phyloP scores from a whole-genome alignment of 1,140 invertebrate genomes.

The Mylabris phalerata region DNA sequence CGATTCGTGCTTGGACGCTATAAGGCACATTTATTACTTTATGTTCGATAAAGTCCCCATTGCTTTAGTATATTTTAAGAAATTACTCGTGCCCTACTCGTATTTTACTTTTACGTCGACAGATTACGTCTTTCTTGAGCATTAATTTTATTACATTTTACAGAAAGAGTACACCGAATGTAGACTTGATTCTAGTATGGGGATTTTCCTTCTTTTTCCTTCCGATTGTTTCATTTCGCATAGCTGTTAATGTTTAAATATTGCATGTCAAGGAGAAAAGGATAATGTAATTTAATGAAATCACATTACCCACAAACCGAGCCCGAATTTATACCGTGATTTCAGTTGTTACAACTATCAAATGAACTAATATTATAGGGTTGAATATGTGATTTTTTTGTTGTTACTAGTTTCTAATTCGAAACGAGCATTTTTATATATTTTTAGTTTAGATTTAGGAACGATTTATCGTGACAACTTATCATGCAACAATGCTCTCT shows the following conservation, averaged over 20 bases:
- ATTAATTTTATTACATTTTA: constrained; percentile 22
- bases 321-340: constrained; percentile 3
- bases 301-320: constrained; percentile 10
- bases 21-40: constrained; percentile 34
- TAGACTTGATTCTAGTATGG: not conserved
- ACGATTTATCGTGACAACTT: too few relatives aligned
- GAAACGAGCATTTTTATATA: too few relatives aligned
- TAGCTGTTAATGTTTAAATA: constrained; percentile 4
- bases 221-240: constrained; percentile 10
- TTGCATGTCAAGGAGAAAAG: constrained; percentile 14
- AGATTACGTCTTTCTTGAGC: constrained; percentile 23
- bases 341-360: not conserved
- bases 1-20: constrained; percentile 32
- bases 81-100: constrained; percentile 25
- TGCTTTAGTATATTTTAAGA: constrained; percentile 34
- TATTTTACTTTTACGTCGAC: constrained; percentile 24
- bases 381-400: too few relatives aligned
- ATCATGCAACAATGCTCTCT: too few relatives aligned
- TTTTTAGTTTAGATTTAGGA: too few relatives aligned
- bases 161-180: constrained; percentile 3
- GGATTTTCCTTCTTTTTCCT: not conserved
- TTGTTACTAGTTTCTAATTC: too few relatives aligned
- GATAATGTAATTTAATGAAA: constrained; percentile 17
- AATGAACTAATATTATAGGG: too few relatives aligned
- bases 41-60: constrained; percentile 31